phyloP scores from a whole-genome alignment of 1,140 invertebrate species.

The Heterodera schachtii region DNA sequence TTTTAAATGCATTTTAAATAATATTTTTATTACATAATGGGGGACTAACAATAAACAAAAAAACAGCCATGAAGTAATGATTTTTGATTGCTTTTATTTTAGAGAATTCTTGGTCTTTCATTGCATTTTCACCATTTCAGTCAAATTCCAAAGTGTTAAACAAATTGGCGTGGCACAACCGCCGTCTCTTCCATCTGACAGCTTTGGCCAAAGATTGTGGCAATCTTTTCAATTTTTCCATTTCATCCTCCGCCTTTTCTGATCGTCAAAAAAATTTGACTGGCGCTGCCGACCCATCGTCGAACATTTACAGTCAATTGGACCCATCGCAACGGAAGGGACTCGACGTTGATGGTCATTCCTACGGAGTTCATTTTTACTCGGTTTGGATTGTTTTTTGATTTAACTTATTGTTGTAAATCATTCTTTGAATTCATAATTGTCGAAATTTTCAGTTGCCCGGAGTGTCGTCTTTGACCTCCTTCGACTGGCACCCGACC shows the following conservation, averaged over 20 bases:
- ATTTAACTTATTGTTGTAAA: neutral
- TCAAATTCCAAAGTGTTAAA: constrained; percentile 19
- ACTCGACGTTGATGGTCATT: neutral
- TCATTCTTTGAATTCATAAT: neutral
- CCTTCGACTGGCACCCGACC: constrained; percentile 39
- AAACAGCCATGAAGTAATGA: too few species aligned
- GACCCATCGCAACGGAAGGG: neutral
- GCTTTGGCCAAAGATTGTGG: constrained; percentile 28
- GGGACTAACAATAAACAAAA: too few species aligned
- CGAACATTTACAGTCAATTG: neutral
- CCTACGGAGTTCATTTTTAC: neutral
- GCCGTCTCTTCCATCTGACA: constrained; percentile 27
- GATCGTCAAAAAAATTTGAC: constrained; percentile 5
- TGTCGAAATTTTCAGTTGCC: constrained; percentile 23
- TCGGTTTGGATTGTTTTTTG: neutral
- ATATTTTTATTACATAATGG: too few species aligned
- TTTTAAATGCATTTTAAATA: neutral
- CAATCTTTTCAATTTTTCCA: constrained; percentile 38
- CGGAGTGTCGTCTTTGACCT: constrained; percentile 2
- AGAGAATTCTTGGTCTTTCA: neutral
- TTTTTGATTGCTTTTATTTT: too few species aligned
- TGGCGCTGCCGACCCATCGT: neutral
- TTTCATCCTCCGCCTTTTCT: constrained; percentile 32
- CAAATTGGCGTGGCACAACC: constrained; percentile 27
- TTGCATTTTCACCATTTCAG: neutral